Evolutionary conservation across 2,888 invertebrate species (phyloP).

Genomic region (Icerya purchasi): DNA sequence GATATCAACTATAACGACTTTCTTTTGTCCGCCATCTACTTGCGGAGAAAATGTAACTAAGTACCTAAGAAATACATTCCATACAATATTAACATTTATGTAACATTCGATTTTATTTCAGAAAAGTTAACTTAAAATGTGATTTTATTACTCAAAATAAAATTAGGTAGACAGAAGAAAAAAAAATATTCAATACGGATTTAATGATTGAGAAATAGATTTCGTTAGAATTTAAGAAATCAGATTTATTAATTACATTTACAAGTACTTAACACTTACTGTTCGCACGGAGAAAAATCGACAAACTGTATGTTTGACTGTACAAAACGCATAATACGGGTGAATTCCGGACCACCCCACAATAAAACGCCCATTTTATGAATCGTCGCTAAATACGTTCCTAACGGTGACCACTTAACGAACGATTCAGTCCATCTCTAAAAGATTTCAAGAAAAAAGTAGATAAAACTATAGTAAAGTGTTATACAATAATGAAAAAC

Average conservation of each 20-base stretch:
- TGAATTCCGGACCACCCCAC: slow-evolving; percentile 90
- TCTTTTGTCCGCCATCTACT: slow-evolving; percentile 42
- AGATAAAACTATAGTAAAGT: slow-evolving; percentile 10
- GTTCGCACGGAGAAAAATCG: slow-evolving; percentile 94
- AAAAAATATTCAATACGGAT: too few relatives aligned
- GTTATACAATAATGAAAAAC: background rate
- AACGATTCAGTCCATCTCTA: slow-evolving; percentile 91
- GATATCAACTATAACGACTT: slow-evolving; percentile 90
- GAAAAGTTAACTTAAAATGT: background rate
- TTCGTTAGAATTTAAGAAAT: too few relatives aligned
- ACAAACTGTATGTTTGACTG: slow-evolving; percentile 82
- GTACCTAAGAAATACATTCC: slow-evolving; percentile 42
- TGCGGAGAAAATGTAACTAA: slow-evolving; percentile 82
- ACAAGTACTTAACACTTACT: slow-evolving; percentile 27
- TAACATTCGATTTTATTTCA: background rate
- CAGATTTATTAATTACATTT: background rate
- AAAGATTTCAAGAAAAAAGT: slow-evolving; percentile 15
- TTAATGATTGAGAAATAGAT: too few relatives aligned
- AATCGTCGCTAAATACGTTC: slow-evolving; percentile 89
- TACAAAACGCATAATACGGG: slow-evolving; percentile 74
- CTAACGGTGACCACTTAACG: slow-evolving; percentile 92
- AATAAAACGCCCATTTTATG: slow-evolving; percentile 87
- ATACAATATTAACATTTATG: slow-evolving; percentile 9
- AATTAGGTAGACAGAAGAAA: too few relatives aligned
- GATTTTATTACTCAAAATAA: too few relatives aligned